These are phyloP conservation scores for Mirounga angustirostris DNA, from an alignment of 2,113 vertebrate species.

Conservation along the genomic window DNA sequence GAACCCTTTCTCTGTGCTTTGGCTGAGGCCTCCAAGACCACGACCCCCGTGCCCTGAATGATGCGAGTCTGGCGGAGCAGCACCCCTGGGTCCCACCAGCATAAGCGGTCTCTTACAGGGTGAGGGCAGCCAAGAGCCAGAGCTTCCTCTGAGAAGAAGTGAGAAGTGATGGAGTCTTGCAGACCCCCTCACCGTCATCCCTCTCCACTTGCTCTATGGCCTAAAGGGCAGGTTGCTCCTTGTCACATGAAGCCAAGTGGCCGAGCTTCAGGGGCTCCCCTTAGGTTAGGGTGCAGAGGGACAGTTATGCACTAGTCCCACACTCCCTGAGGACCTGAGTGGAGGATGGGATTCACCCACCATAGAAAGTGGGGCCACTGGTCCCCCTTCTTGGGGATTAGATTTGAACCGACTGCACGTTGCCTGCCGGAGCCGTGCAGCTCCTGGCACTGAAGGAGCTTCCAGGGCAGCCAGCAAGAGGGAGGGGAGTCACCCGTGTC, in stretches of 20 bases:
- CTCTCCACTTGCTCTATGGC: background rate
- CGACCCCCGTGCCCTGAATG: background rate
- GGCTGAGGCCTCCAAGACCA: background rate
- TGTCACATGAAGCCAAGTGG: background rate
- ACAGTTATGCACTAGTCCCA: no score
- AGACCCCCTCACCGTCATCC: background rate
- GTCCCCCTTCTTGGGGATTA: background rate
- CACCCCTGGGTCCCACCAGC: background rate
- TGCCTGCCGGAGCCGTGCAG: background rate
- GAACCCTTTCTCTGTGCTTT: background rate
- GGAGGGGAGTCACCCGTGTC: background rate
- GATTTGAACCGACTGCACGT: background rate
- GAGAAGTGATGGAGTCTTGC: background rate
- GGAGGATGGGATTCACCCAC: accelerated
- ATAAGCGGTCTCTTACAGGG: no score
- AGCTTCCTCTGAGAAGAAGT: background rate
- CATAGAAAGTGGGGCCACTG: accelerated
- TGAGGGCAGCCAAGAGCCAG: background rate
- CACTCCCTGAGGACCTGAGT: background rate
- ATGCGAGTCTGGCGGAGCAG: background rate
- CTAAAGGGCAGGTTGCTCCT: background rate
- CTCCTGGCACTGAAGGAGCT: background rate
- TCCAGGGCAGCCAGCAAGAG: background rate
- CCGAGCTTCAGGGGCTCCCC: background rate
- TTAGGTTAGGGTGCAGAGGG: accelerated